Percentiles rank a stretch among this genome's conserved stretches.
Evolutionary conservation across 2,113 vertebrate species (phyloP).

Genomic region (Carassius carassius): DNA sequence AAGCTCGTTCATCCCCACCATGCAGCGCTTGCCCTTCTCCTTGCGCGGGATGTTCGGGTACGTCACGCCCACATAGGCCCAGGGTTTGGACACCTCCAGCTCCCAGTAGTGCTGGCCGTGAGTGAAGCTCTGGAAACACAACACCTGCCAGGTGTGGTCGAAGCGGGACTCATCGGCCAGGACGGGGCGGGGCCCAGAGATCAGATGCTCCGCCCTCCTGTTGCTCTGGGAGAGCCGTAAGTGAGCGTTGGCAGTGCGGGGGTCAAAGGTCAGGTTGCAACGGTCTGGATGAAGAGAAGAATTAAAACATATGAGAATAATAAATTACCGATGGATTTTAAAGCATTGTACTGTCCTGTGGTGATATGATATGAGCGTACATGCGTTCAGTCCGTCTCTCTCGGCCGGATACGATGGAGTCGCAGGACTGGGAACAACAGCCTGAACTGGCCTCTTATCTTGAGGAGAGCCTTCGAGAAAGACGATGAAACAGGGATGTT

Average conservation of each 20-base stretch:
- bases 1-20: conserved; percentile 83
- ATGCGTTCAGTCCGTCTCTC: conserved; percentile 72
- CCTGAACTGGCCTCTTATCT: conserved; percentile 74
- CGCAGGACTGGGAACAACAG: conserved; percentile 77
- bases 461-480: conserved; percentile 69
- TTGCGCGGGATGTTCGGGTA: conserved; percentile 77
- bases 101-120: conserved; percentile 92
- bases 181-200: conserved; percentile 45
- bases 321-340: background rate
- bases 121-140: conserved; percentile 80
- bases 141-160: conserved; percentile 88
- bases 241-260: conserved; percentile 83
- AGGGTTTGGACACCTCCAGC: conserved; percentile 82
- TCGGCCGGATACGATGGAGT: conserved; percentile 66
- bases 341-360: background rate
- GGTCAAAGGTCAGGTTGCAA: conserved; percentile 86
- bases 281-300: conserved; percentile 71
- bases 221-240: conserved; percentile 78
- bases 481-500: background rate
- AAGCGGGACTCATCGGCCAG: conserved; percentile 76
- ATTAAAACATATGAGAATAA: background rate
- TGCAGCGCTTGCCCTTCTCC: conserved; percentile 79
- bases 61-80: conserved; percentile 85
- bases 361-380: conserved; percentile 53
- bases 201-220: conserved; percentile 78